phyloP scores from a whole-genome alignment of 2,113 vertebrate species.

The Oxygymnocypris stewartii region DNA sequence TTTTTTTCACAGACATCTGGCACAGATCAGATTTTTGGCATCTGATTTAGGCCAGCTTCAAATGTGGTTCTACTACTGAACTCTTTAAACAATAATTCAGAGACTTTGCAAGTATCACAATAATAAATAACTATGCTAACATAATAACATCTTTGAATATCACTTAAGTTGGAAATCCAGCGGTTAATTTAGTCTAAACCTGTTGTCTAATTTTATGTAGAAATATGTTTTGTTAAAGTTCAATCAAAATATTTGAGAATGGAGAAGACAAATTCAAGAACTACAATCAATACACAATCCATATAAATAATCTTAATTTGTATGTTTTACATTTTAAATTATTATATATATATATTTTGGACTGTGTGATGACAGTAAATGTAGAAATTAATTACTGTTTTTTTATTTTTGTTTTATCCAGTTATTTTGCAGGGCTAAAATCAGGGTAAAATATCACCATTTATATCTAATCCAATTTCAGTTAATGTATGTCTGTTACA shows the following conservation, averaged over 20 bases:
- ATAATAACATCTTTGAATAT: background rate
- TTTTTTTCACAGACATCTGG: conserved; percentile 9
- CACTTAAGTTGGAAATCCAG: background rate
- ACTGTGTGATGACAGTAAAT: no score
- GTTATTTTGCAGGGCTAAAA: no score
- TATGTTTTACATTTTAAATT: no score
- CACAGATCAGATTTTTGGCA: background rate
- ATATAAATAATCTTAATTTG: no score
- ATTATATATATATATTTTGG: no score
- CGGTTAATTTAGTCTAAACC: background rate
- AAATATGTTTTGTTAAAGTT: background rate
- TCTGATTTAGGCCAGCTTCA: background rate
- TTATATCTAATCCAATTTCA: no score
- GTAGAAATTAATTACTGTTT: no score
- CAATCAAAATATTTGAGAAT: background rate
- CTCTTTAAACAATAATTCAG: background rate
- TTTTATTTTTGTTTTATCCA: no score
- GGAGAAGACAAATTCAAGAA: background rate
- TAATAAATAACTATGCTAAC: background rate
- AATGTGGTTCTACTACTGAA: background rate
- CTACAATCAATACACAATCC: no score
- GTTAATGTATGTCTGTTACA: no score
- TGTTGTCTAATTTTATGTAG: background rate
- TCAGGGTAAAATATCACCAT: no score
- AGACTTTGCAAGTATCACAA: background rate